Evolutionary conservation across 2,888 invertebrate genomes (phyloP), one percentile per base, ranked within the genome.

Genomic region (Polymixis flavicincta): DNA sequence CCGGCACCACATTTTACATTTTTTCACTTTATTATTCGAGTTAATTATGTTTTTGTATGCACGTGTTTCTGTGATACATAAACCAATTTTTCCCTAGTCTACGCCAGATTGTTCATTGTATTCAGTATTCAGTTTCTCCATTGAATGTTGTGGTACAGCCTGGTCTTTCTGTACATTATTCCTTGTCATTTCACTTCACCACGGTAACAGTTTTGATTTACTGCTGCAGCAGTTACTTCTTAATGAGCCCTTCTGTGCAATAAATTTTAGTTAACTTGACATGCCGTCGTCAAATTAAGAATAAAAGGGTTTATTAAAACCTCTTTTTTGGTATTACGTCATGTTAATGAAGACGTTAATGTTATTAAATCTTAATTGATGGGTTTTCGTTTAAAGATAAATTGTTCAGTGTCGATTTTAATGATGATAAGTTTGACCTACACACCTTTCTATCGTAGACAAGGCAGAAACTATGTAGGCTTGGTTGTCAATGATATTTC

Each of bases 241-340:
- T 74, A 84, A 84, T 81, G 74, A 86, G 74, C 72, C 59, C 70
- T 67, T 86, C 67, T 59, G 45, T 52, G 77, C 73, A 45, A 87
- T 84, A 84, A 84, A 84, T 84, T 81, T 76, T 17, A 73, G 77
- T 84, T 71, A 84, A 84, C 87, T 84, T 73, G 85, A 80, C 87
- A 67, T 69, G 48, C 60, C 72, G 74, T 75, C 82, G 61, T 77
- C 72, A 75, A 84, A 85, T 73, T 71, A 77, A 68, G 55, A 78
- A 69, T 61, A 50, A 74, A 82, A 83, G 84, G 72, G 86, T 78
- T 73, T 78, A 71, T 70, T 71, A 85, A 83, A 74, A 65, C 42
- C 50, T 67, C 48, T 77, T 69, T 82, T 83, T 68, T 55, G 67
- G 42, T 73, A 70, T 65, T 61, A 66, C 25, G 6, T 72, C 48